Conservation (phyloP, 1,140 invertebrate genomes). For the Procambarus clarkii region DNA sequence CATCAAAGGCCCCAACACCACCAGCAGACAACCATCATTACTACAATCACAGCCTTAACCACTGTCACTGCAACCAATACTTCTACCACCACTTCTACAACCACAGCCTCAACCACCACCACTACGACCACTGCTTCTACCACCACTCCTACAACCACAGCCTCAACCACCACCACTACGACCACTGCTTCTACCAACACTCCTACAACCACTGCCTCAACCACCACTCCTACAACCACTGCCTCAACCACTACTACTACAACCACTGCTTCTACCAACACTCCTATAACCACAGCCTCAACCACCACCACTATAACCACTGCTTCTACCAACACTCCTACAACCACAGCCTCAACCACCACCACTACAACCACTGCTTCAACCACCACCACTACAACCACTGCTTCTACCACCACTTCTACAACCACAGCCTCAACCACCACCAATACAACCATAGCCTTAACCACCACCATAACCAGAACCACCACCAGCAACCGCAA, state of each 20-base stretch:
- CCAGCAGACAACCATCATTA: too few relatives aligned
- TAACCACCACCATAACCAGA: not conserved
- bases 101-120: not conserved
- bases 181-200: not conserved
- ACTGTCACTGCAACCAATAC: too few relatives aligned
- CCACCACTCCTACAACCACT: not conserved
- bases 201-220: not conserved
- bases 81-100: too few relatives aligned
- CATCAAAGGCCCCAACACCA: too few relatives aligned
- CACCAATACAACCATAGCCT: not conserved
- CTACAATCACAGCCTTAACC: too few relatives aligned
- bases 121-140: not conserved
- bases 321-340: too few relatives aligned
- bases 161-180: not conserved
- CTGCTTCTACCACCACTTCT: not conserved
- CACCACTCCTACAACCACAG: not conserved
- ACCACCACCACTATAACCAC: too few relatives aligned
- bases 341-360: too few relatives aligned
- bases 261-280: not conserved
- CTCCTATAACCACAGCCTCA: too few relatives aligned
- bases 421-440: not conserved
- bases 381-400: not conserved
- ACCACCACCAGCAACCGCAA: not conserved
- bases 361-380: not conserved
- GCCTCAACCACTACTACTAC: not conserved